Base-by-base conservation (phyloP, 2,888 invertebrate species). In the Drosophila koepferae region DNA sequence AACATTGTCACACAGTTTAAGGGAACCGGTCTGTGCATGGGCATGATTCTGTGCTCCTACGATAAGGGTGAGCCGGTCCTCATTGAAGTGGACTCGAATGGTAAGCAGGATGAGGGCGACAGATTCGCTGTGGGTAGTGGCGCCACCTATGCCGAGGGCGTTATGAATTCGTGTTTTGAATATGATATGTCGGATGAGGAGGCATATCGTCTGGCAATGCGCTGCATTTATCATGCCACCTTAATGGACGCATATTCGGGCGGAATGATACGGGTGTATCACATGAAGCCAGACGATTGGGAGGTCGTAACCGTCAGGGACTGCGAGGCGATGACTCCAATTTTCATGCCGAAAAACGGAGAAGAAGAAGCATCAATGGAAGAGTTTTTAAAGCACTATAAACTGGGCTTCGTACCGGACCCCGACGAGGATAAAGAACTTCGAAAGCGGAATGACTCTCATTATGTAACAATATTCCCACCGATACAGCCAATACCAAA, bases 1-100 rank as follows among this genome's bases (percentile, higher is more conserved):
- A 99, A 99, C 92, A 98, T 99, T 95, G 96, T 99, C 10, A 98
- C 98, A 92, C 97, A 97, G 92, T 99, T 99, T 94, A 98, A 98
- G 92, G 98, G 98, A 74, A 98, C 98, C 97, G 99, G 98, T 0
- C 93, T 98, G 5, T 96, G 96, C 58, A 97, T 98, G 95, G 98
- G 98, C 28, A 97, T 98, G 95, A 98, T 99, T 98, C 94, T 99
- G 65, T 97, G 97, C 77, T 99, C 99, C 0, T 97, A 96, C 94
- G 98, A 99, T 92, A 97, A 98, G 92, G 95, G 96, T 90, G 99
- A 99, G 3, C 97, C 99, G 34, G 97, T 97, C 63, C 93, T 99
- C 23, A 98, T 98, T 93, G 99, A 98, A 90, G 97, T 99, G 12
- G 99, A 99, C 94, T 98, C 97, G 66, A 98, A 99, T 90, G 99